Conservation (phyloP, 2,888 invertebrate genomes). For the Sialis lutaria region DNA sequence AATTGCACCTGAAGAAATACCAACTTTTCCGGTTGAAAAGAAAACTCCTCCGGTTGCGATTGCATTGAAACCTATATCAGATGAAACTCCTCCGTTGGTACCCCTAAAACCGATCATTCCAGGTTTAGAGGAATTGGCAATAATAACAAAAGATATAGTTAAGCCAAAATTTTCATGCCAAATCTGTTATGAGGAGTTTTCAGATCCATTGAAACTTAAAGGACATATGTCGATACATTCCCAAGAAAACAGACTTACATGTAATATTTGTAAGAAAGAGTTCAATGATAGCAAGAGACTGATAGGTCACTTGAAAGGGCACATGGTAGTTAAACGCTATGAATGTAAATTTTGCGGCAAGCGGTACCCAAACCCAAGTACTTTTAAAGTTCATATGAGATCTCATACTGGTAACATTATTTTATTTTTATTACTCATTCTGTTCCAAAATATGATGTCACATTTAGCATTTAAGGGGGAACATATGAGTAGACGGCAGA, state of each 20-base stretch:
- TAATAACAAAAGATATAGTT: constrained; percentile 12
- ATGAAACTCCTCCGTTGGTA: constrained; percentile 19
- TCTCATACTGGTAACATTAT: constrained; percentile 28
- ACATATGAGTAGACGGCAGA: too few relatives aligned
- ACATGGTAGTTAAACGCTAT: constrained; percentile 22
- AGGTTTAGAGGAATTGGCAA: constrained; percentile 10
- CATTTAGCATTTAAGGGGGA: too few relatives aligned
- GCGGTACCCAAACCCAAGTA: constrained; percentile 23
- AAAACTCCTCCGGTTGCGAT: constrained; percentile 1
- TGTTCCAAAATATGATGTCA: too few relatives aligned
- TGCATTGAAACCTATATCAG: constrained; percentile 8
- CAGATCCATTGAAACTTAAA: constrained; percentile 15
- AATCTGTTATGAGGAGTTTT: constrained; percentile 17
- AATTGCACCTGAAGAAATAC: constrained; percentile 11
- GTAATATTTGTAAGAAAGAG: constrained; percentile 21
- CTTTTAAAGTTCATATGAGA: constrained; percentile 37
- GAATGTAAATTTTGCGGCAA: constrained; percentile 24
- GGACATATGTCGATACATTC: constrained; percentile 16
- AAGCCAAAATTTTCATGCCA: constrained; percentile 16
- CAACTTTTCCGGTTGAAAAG: constrained; percentile 8
- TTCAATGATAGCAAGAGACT: constrained; percentile 20
- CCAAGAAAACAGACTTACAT: constrained; percentile 14
- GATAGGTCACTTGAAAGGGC: constrained; percentile 22
- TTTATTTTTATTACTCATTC: too few relatives aligned
- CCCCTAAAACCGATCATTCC: constrained; percentile 18